phyloP scores from a whole-genome alignment of 2,888 invertebrate genomes.

The Agrypnus murinus region DNA sequence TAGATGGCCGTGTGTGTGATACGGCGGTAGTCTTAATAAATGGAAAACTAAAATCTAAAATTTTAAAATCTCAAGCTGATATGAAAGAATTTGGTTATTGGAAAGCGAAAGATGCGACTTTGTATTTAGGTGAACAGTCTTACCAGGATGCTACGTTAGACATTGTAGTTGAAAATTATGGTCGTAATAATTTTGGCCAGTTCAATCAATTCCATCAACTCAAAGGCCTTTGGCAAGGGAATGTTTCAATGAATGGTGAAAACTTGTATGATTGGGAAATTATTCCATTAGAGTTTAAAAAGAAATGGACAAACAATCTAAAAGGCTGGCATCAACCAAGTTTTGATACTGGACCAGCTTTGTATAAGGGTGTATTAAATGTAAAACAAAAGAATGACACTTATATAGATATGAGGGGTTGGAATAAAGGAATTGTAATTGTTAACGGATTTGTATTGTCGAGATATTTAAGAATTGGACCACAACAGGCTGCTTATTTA shows the following conservation, averaged over 20 bases:
- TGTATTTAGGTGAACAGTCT: constrained; percentile 60
- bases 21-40: constrained; percentile 73
- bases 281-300: constrained; percentile 73
- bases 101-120: constrained; percentile 62
- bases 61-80: constrained; percentile 60
- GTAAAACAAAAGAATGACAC: constrained; percentile 77
- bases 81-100: constrained; percentile 69
- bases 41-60: constrained; percentile 66
- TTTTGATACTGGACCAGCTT: constrained; percentile 71
- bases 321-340: constrained; percentile 57
- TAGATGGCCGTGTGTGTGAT: constrained; percentile 71
- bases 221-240: constrained; percentile 70
- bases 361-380: constrained; percentile 73
- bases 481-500: constrained; percentile 86
- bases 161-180: constrained; percentile 83
- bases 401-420: constrained; percentile 81
- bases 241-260: constrained; percentile 69
- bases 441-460: constrained; percentile 90
- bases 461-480: constrained; percentile 88
- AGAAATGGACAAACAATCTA: constrained; percentile 66
- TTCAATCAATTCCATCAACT: constrained; percentile 68
- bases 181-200: constrained; percentile 78
- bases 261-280: constrained; percentile 70
- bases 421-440: constrained; percentile 89
- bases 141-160: constrained; percentile 65